Conservation (phyloP, 2,113 vertebrate genomes). For the Cavia porcellus region DNA sequence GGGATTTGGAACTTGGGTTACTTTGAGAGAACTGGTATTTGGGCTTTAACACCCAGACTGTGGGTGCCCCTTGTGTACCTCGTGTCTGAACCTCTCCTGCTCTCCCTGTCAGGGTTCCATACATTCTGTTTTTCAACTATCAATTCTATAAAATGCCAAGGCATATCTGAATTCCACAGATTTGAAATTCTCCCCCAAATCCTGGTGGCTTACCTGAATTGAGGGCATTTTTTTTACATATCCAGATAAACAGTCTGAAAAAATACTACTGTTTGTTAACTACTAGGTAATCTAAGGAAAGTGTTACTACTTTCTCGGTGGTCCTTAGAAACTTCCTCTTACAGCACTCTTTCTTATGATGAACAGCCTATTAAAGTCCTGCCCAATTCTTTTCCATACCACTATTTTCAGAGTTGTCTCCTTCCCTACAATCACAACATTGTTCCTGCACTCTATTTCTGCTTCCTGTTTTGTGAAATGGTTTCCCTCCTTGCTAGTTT, state of each 20-base stretch:
- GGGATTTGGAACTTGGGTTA: neutral
- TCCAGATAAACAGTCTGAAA: neutral
- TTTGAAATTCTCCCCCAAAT: slow-evolving; percentile 43
- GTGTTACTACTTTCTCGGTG: neutral
- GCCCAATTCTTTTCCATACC: neutral
- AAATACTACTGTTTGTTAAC: neutral
- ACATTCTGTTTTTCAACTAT: neutral
- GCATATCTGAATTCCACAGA: neutral
- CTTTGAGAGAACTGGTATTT: neutral
- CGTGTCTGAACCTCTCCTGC: neutral
- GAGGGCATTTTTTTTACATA: neutral
- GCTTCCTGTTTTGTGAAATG: neutral
- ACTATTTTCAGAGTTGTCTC: neutral
- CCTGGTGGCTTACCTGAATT: neutral
- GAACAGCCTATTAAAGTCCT: neutral
- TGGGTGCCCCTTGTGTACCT: neutral
- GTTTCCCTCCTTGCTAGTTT: neutral
- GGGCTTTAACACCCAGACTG: neutral
- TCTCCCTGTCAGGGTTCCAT: neutral
- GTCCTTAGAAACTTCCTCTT: neutral
- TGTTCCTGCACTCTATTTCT: neutral
- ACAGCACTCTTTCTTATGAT: neutral
- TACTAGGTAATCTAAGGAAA: neutral
- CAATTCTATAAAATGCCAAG: neutral
- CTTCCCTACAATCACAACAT: neutral